A percentile compares a stretch with the other conserved stretches of the same genome.
phyloP scores from a whole-genome alignment of 2,113 vertebrate genomes.

The Tenrec ecaudatus region DNA sequence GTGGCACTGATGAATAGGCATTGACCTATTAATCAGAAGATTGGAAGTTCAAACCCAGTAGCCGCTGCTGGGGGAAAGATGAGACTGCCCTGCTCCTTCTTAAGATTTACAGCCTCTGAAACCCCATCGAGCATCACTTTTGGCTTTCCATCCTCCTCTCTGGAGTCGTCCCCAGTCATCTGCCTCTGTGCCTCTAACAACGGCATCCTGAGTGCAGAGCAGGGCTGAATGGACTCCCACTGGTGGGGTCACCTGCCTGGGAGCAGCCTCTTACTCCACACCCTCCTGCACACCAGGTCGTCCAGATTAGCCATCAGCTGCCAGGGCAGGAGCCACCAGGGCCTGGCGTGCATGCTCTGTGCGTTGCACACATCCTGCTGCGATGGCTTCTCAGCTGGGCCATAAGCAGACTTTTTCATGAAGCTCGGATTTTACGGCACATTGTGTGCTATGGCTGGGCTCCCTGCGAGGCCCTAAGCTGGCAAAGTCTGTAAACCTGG shows the following conservation, averaged over 20 bases:
- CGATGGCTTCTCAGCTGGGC: neutral
- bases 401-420: slow-evolving; percentile 56
- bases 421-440: slow-evolving; percentile 27
- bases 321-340: neutral
- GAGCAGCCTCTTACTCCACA: neutral
- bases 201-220: rapidly evolving
- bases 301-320: neutral
- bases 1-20: too few relatives aligned
- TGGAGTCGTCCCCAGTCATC: neutral
- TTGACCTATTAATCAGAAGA: too few relatives aligned
- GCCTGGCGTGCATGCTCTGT: neutral
- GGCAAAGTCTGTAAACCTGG: slow-evolving; percentile 32
- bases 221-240: neutral
- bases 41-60: too few relatives aligned
- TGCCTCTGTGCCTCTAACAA: neutral
- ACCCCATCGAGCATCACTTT: too few relatives aligned
- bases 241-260: neutral
- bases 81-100: too few relatives aligned
- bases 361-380: neutral
- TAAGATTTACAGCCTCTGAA: too few relatives aligned
- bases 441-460: neutral
- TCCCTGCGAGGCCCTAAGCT: slow-evolving; percentile 59
- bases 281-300: neutral
- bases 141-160: too few relatives aligned
- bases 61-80: too few relatives aligned